These are phyloP conservation scores for Cataglyphis albicans DNA, from an alignment of 2,888 invertebrate species.

Conservation along the genomic window DNA sequence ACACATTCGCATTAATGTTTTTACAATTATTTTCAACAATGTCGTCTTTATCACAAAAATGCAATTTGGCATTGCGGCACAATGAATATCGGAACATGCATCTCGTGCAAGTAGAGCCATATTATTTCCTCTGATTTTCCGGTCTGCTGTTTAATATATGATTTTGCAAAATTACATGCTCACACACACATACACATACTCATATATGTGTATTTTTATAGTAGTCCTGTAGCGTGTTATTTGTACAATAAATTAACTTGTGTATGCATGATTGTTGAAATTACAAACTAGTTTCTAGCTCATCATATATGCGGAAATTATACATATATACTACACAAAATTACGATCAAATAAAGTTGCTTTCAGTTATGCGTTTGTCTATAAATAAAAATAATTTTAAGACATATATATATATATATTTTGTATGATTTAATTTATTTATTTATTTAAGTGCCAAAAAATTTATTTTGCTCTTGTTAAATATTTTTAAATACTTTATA, in stretches of 20 bases:
- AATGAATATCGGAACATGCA: constrained; percentile 44
- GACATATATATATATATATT: background rate
- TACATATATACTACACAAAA: background rate
- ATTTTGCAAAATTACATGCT: constrained; percentile 34
- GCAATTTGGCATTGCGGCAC: constrained; percentile 53
- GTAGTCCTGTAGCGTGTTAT: background rate
- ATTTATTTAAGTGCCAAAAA: background rate
- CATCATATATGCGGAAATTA: background rate
- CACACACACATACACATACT: background rate
- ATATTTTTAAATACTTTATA: background rate
- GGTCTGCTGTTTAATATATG: constrained; percentile 44
- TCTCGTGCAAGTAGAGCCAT: constrained; percentile 25
- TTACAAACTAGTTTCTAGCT: constrained; percentile 23
- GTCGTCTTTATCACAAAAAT: constrained; percentile 54
- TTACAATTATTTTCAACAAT: constrained; percentile 29
- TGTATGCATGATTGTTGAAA: constrained; percentile 14
- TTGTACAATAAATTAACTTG: constrained; percentile 43
- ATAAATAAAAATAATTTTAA: background rate
- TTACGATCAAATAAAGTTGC: constrained; percentile 10
- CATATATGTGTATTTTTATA: constrained; percentile 20
- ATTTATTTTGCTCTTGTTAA: background rate
- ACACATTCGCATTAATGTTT: constrained; percentile 30
- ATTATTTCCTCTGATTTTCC: constrained; percentile 52
- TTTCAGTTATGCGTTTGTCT: background rate
- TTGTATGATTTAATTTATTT: background rate